A percentile compares a stretch with the other conserved stretches of the same genome.
Conservation (phyloP, 2,888 invertebrate genomes). For the Cerceris rybyensis region DNA sequence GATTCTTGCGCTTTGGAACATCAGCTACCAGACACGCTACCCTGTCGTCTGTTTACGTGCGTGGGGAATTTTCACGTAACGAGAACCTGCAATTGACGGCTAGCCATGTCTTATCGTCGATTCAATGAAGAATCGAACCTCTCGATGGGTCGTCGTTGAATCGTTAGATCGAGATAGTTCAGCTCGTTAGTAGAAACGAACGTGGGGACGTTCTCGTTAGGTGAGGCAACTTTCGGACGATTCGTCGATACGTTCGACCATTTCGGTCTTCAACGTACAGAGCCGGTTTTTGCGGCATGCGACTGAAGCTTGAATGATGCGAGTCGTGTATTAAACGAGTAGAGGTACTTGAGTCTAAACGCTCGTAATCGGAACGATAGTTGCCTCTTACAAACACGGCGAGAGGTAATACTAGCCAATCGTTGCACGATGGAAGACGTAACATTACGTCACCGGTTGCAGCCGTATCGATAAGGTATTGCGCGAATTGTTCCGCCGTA, state of each 20-base stretch:
- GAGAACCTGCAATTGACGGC: conserved; percentile 71
- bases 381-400: too few species aligned
- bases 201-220: background rate
- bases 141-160: background rate
- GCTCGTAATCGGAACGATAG: too few species aligned
- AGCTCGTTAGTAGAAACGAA: background rate
- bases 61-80: conserved; percentile 66
- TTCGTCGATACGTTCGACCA: background rate
- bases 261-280: too few species aligned
- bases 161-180: background rate
- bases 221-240: background rate
- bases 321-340: too few species aligned
- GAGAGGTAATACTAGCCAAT: too few species aligned
- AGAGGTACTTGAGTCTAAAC: too few species aligned
- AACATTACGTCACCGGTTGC: background rate
- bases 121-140: conserved; percentile 15
- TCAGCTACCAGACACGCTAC: conserved; percentile 17
- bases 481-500: conserved; percentile 17
- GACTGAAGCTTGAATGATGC: too few species aligned
- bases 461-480: background rate
- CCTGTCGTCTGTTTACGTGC: background rate
- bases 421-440: too few species aligned
- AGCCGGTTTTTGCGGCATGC: too few species aligned
- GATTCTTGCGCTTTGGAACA: conserved; percentile 53
- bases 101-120: conserved; percentile 32